Conservation (phyloP, 1,140 invertebrate species). For the Ridgeia piscesae region DNA sequence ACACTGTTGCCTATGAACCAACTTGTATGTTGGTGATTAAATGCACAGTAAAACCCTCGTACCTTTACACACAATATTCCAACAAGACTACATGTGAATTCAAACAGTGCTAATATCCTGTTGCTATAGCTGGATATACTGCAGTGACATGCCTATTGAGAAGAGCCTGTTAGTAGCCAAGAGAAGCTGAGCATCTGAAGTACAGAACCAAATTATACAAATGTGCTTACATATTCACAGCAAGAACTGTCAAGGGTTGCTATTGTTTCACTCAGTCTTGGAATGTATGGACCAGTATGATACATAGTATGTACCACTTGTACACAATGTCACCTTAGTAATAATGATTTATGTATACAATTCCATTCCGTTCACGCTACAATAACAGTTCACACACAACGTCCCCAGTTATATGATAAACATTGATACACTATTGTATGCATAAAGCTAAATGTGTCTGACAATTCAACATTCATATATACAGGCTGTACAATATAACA, state of each 20-base stretch:
- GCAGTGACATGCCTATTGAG: background rate
- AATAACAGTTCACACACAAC: background rate
- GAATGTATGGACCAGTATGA: background rate
- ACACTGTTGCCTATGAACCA: background rate
- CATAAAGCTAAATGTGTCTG: background rate
- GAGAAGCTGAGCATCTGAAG: background rate
- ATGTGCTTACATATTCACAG: background rate
- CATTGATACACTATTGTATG: background rate
- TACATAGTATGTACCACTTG: background rate
- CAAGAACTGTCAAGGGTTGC: background rate
- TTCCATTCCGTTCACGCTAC: background rate
- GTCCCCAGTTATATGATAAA: background rate
- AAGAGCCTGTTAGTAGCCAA: background rate
- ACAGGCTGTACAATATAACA: background rate
- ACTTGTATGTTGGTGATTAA: background rate
- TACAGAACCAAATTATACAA: background rate
- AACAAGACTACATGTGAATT: background rate
- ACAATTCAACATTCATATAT: background rate
- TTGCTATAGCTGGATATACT: background rate
- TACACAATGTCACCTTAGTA: background rate
- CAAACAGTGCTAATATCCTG: constrained; percentile 1
- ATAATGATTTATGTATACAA: background rate
- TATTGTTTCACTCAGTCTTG: background rate
- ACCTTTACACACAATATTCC: background rate
- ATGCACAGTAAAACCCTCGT: background rate